Evolutionary conservation across 2,113 vertebrate species (phyloP), one percentile per base, ranked within the genome.

Genomic region (Arenaria interpres): DNA sequence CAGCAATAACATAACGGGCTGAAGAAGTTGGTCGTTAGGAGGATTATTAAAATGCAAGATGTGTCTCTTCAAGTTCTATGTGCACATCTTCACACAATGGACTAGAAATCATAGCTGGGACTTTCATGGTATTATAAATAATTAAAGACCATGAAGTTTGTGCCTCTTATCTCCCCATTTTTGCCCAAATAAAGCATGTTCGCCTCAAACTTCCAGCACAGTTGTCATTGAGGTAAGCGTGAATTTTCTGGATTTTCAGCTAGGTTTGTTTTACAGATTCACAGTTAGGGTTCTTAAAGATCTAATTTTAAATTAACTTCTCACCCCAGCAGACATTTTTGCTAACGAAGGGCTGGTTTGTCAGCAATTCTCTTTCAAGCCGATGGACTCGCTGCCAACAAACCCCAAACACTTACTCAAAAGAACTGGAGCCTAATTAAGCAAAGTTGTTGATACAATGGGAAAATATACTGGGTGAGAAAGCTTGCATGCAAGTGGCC

Each of bases 241-340:
- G 33, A 95, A 39, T 50, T 57, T 79, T 72, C 62, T 57, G 57
- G 53, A 54, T 87, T 88, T 92, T 79, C 50, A 69, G 27, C 48
- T 66, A 68, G 32, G n/a, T 75, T 95, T 78, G 16, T 68, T 85
- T 62, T 62, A 37, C 0, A 3, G 41, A 82, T 85, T 95, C 93
- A 79, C 87, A 85, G 63, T 32, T 79, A 73, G 45, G 53, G 56
- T 43, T 85, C 78, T 82, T 71, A 50, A 85, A 89, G 83, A 81
- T 37, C 62, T 72, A n/a, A 51, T 71, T 93, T 86, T 84, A 96
- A 96, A 90, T 92, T 91, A 96, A 75, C 80, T 96, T 81, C 83
- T 71, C 90, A 83, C 57, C 54, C 84, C 57, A 82, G 67, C 82
- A 96, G 92, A 94, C 63, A 4, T 69, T 89, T 77, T 46, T 88